Evolutionary conservation across 92 coral and sea anemone genomes (phyloP).

Genomic region (Palythoa grandiflora): DNA sequence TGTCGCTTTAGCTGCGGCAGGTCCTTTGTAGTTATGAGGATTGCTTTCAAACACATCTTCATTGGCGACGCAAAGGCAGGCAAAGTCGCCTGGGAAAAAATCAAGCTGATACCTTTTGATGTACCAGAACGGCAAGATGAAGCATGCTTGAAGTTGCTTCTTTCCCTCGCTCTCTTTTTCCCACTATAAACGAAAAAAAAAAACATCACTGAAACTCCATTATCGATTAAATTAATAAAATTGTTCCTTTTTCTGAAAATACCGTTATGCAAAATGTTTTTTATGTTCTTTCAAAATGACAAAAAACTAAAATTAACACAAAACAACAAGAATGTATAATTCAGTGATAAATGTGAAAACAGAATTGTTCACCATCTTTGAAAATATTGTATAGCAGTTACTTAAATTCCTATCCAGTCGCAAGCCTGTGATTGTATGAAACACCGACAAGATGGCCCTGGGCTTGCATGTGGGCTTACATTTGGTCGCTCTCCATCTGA

Average conservation of each 20-base stretch:
- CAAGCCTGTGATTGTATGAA: too few relatives aligned
- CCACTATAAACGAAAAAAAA: not conserved
- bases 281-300: too few relatives aligned
- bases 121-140: slow-evolving; percentile 48
- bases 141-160: slow-evolving; percentile 2
- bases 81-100: slow-evolving; percentile 68
- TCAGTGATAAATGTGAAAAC: too few relatives aligned
- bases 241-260: not conserved
- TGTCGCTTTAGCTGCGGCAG: not conserved
- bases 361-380: too few relatives aligned
- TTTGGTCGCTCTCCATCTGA: too few relatives aligned
- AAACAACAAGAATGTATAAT: too few relatives aligned
- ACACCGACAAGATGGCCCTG: too few relatives aligned
- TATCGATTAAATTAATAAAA: not conserved
- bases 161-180: not conserved
- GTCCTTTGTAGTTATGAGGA: not conserved
- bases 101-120: slow-evolving; percentile 62
- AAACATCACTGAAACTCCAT: not conserved
- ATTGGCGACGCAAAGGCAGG: slow-evolving; percentile 65
- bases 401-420: too few relatives aligned
- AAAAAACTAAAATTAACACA: too few relatives aligned
- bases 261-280: too few relatives aligned
- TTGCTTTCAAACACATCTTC: slow-evolving; percentile 1
- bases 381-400: too few relatives aligned
- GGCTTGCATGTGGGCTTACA: too few relatives aligned